phyloP scores from a whole-genome alignment of 1,140 invertebrate species.

The Musca domestica region DNA sequence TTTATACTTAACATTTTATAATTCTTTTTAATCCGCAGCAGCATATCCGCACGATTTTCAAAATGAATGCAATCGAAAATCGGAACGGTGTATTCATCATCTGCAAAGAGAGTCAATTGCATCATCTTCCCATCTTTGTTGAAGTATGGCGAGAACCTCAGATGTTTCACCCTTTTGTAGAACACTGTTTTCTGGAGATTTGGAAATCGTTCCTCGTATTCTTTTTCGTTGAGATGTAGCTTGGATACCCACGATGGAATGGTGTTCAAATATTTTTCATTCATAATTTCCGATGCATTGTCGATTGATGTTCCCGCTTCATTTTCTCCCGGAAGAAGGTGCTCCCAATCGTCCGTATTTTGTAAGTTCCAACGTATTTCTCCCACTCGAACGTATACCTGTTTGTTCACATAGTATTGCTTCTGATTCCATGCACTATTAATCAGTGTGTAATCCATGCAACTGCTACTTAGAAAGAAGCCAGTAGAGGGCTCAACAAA shows the following conservation, averaged over 20 bases:
- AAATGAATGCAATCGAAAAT: conserved; percentile 67
- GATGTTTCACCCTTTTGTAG: conserved; percentile 74
- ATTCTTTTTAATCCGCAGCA: conserved; percentile 62
- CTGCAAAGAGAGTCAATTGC: conserved; percentile 67
- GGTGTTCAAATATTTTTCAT: conserved; percentile 77
- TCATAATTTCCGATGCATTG: conserved; percentile 50
- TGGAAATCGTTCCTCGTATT: conserved; percentile 73
- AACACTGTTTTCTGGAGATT: conserved; percentile 67
- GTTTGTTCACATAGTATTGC: conserved; percentile 77
- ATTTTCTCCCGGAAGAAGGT: conserved; percentile 67
- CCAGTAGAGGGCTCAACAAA: conserved; percentile 85
- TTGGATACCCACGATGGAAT: conserved; percentile 72
- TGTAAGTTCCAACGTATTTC: conserved; percentile 62
- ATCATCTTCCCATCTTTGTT: conserved; percentile 65
- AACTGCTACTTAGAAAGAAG: conserved; percentile 58
- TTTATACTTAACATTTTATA: conserved; percentile 58
- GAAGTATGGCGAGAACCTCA: conserved; percentile 75
- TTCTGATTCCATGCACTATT: conserved; percentile 83
- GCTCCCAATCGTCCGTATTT: conserved; percentile 66
- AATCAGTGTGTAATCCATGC: conserved; percentile 69
- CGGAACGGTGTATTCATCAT: conserved; percentile 65
- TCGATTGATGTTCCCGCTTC: conserved; percentile 51
- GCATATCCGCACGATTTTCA: conserved; percentile 67
- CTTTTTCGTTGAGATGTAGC: conserved; percentile 66
- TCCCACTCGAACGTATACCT: conserved; percentile 59